Conservation (phyloP, 2,888 invertebrate species). For the Hemicrepidius hirtus region DNA sequence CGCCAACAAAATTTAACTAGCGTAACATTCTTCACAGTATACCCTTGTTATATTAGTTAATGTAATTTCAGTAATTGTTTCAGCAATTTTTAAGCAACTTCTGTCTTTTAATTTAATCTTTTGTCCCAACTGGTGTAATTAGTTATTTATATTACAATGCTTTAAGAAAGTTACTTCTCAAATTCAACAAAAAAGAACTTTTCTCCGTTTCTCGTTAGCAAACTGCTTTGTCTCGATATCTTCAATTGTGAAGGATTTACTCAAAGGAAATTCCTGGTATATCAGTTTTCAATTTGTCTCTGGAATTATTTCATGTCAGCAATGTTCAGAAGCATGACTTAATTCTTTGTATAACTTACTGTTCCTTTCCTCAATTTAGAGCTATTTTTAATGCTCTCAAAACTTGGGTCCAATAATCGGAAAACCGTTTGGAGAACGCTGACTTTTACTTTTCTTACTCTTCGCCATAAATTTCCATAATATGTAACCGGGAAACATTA, state of each 20-base stretch:
- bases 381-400: too few relatives aligned
- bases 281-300: constrained; percentile 6
- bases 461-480: constrained; percentile 25
- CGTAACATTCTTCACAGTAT: too few relatives aligned
- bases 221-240: not conserved
- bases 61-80: not conserved
- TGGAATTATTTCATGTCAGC: not conserved
- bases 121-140: constrained; percentile 19
- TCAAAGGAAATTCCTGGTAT: not conserved
- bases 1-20: too few relatives aligned
- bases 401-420: not conserved
- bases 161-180: not conserved
- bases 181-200: not conserved
- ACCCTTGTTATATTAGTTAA: not conserved
- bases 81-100: not conserved
- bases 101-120: constrained; percentile 23
- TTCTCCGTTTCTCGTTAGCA: not conserved
- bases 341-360: too few relatives aligned
- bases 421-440: not conserved
- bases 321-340: not conserved
- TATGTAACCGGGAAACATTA: constrained; percentile 28
- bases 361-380: too few relatives aligned
- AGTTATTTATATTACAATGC: constrained; percentile 27
- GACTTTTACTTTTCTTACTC: constrained; percentile 24
- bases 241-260: not conserved